A percentile compares a stretch with the other conserved stretches of the same genome.
These are phyloP conservation scores for Onychomys torridus DNA, from an alignment of 2,797 vertebrate species.

Conservation along the genomic window DNA sequence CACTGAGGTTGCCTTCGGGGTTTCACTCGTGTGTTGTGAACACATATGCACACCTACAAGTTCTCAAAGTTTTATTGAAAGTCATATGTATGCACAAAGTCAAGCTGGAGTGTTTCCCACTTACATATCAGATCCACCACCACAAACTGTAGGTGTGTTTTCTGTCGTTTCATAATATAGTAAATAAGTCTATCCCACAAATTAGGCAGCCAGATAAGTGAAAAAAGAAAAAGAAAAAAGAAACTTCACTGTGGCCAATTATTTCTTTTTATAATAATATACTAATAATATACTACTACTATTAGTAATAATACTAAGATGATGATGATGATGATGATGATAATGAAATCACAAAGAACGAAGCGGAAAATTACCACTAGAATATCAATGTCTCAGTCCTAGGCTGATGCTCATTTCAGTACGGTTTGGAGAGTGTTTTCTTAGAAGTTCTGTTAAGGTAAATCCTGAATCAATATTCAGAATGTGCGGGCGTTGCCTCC, in stretches of 20 bases:
- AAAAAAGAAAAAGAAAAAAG: neutral
- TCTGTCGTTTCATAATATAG: constrained; percentile 15
- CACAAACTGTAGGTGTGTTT: constrained; percentile 25
- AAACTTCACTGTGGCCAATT: neutral
- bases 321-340: neutral
- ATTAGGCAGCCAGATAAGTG: neutral
- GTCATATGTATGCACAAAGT: neutral
- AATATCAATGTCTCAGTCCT: neutral
- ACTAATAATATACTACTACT: neutral
- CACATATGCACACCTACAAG: neutral
- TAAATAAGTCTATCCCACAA: constrained; percentile 18
- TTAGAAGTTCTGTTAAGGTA: neutral
- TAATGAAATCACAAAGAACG: constrained; percentile 4
- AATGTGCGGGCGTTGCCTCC: neutral
- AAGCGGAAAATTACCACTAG: neutral
- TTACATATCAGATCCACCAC: constrained; percentile 14
- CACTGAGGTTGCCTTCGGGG: neutral
- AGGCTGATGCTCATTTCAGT: neutral
- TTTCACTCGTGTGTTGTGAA: neutral
- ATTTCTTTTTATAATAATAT: constrained; percentile 17
- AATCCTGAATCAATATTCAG: neutral
- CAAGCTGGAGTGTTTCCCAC: neutral
- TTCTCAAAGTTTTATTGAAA: constrained; percentile 37
- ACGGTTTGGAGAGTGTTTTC: neutral
- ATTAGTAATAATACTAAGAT: neutral